Evolutionary conservation across 1,140 invertebrate species (phyloP), one percentile per base, ranked within the genome.

Genomic region (Alviniconcha marisindica): DNA sequence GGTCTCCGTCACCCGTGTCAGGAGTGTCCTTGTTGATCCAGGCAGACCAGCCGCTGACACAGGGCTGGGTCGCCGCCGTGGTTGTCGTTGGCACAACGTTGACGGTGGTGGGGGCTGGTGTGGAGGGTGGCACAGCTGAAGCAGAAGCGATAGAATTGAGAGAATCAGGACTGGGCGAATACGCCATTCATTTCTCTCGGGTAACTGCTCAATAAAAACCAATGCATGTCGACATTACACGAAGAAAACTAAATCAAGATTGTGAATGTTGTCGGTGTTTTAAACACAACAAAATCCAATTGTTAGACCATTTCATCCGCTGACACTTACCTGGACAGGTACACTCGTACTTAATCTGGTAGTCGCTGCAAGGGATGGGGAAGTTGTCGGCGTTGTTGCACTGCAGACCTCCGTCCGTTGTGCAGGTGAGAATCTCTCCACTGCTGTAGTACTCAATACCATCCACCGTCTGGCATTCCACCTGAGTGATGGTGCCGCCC

Each of bases 281-380:
- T 60, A 24, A 12, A 60, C 4, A 15, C 56, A 48, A 48, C 44
- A 48, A 48, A 48, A 48, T 48, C 44, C 18, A 48, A 24, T 15
- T 60, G 24, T 36, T 1, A 36, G 60, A 71, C 14, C 1, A 51
- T 3, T 42, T 48, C 7, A 48, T 48, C 44, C n/a, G n/a, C n/a
- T n/a, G n/a, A n/a, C n/a, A 71, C 74, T 0, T 78, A 85, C 84
- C 77, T 14, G 78, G 76, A 69, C 92, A 93, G 42, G 89, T 48
- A 60, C 93, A 93, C 28, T 87, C 83, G 56, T 92, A 89, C 51
- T 91, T 85, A 28, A 93, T 86, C 85, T 92, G 91, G 81, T 90
- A 90, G 85, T 93, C 92, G n/a, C 85, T 66, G 76, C 93, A 93
- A 28, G 82, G 80, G 48, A 86, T 82, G 31, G 82, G 82, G 69